Base-by-base conservation (phyloP, 2,888 invertebrate genomes). In the Netelia inedita region DNA sequence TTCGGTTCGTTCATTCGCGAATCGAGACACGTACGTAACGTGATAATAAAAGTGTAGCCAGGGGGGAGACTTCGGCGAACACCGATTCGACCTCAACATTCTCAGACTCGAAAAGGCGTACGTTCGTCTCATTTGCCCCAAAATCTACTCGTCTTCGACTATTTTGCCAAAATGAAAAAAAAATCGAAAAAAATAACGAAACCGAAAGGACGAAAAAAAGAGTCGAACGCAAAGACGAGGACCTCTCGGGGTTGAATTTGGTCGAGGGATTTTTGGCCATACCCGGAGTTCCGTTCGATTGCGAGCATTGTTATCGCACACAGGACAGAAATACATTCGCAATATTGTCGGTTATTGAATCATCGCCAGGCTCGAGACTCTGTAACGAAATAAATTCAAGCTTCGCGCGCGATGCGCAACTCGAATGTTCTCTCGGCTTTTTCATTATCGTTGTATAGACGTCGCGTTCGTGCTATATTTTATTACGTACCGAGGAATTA, bases 21-120 rank as follows among this genome's bases (percentile, higher is more conserved):
- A 71, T 43, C 83, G 71, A 83, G 55, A 75, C 83, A 83, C 79
- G 83, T 83, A 74, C 65, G 69, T 69, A 65, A 71, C 69, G 69
- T 55, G 71, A 57, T 69, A 79, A 74, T 66, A 57, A 61, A 65
- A 68, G 63, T 63, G 68, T 68, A 28, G 78, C 41, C 16, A 66
- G 46, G 46, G 2, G 55, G 65, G 21, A 57, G 66, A 57, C 21
- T 35, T 8, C 50, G 63, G 21, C 21, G 55, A 66, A 57, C 65
- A 66, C 57, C 53, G 75, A n/a, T n/a, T 35, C 61, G 10, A 35
- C 35, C 41, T n/a, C n/a, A 59, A 72, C 57, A 72, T 23, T 8
- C 14, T 46, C 10, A 46, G 28, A 69, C 19, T 1, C 46, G 16
- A 28, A 43, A 68, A 63, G 61, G 23, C 61, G 61, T 8, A 46